Percentiles rank a stretch among this genome's conserved stretches.
These are phyloP conservation scores for Phasia obesa DNA, from an alignment of 2,888 invertebrate genomes.

Conservation along the genomic window DNA sequence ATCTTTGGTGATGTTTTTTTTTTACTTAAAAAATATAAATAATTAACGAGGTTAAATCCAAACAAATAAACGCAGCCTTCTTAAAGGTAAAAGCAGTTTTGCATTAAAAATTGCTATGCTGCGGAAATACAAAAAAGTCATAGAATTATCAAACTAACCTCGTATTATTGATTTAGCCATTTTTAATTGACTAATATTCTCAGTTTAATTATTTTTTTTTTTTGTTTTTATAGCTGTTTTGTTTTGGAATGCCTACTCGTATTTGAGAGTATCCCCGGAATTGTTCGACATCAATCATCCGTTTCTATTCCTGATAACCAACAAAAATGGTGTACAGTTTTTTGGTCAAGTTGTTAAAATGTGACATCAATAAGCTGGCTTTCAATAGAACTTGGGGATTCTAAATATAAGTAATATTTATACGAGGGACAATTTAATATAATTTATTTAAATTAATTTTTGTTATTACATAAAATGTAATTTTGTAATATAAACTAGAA, in stretches of 20 bases:
- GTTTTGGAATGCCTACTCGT: conserved; percentile 74
- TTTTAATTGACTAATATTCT: background rate
- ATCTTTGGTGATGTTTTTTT: too few species aligned
- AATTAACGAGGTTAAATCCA: too few species aligned
- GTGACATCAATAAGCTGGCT: conserved; percentile 11
- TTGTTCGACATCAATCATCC: conserved; percentile 72
- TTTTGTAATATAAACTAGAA: too few species aligned
- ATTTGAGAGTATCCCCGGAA: conserved; percentile 70
- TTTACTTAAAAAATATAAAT: too few species aligned
- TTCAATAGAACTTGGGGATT: background rate
- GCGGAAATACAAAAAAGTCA: too few species aligned
- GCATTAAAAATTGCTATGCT: too few species aligned
- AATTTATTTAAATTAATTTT: background rate
- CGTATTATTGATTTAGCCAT: too few species aligned
- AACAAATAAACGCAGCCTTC: too few species aligned
- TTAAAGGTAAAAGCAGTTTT: too few species aligned
- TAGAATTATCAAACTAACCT: too few species aligned
- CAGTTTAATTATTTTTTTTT: conserved; percentile 5
- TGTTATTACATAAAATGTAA: too few species aligned
- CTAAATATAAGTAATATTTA: background rate
- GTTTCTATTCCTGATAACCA: conserved; percentile 71
- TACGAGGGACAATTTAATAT: background rate
- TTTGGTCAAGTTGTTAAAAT: conserved; percentile 71
- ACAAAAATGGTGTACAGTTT: conserved; percentile 71
- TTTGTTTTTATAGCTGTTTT: conserved; percentile 70